Evolutionary conservation across 2,888 invertebrate species (phyloP).

Genomic region (Phengaris alcon): DNA sequence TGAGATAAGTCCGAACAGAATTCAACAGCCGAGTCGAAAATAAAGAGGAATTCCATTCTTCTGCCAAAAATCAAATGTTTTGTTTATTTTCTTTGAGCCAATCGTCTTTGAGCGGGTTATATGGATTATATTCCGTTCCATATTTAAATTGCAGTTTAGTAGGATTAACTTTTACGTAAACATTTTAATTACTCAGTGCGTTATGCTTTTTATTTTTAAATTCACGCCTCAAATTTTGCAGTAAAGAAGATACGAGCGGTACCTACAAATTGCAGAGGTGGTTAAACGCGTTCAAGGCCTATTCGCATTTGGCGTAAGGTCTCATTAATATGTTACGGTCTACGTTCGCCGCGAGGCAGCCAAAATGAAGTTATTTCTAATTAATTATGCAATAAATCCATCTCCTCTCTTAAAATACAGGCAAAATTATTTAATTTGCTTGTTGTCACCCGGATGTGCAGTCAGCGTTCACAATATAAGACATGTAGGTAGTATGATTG

Average conservation of each 20-base stretch:
- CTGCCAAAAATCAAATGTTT: constrained; percentile 52
- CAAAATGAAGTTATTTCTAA: constrained; percentile 7
- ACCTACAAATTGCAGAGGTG: constrained; percentile 1
- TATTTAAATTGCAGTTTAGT: constrained; percentile 21
- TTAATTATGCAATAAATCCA: not conserved
- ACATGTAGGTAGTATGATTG: not conserved
- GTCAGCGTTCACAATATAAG: not conserved
- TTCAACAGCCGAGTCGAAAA: constrained; percentile 46
- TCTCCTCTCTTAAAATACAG: not conserved
- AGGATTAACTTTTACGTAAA: constrained; percentile 16
- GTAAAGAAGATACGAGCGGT: not conserved
- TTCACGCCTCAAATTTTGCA: not conserved
- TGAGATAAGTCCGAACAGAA: constrained; percentile 37
- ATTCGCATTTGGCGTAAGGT: not conserved
- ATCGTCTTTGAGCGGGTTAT: constrained; percentile 35
- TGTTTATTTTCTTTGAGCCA: constrained; percentile 48
- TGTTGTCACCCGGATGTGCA: constrained; percentile 10
- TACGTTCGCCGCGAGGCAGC: not conserved
- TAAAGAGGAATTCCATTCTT: constrained; percentile 51
- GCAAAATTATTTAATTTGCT: not conserved
- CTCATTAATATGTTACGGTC: constrained; percentile 9
- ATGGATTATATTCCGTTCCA: constrained; percentile 25
- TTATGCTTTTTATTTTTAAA: not conserved
- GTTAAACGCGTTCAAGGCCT: constrained; percentile 8
- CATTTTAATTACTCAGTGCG: not conserved